These are phyloP conservation scores for Melanchra persicariae DNA, from an alignment of 2,888 invertebrate species.

Conservation along the genomic window DNA sequence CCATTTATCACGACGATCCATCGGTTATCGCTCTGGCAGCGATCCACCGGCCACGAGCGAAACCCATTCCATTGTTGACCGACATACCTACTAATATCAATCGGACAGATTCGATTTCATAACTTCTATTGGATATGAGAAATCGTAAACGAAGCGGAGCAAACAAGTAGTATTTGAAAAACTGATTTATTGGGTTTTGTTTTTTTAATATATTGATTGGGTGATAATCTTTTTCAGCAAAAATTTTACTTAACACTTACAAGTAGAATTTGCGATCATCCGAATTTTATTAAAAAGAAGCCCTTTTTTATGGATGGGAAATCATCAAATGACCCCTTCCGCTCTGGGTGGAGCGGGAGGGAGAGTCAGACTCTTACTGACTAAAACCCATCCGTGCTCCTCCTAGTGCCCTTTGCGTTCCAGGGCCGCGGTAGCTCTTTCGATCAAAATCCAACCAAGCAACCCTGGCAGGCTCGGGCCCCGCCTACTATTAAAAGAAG, in stretches of 20 bases:
- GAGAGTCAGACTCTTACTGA: too few relatives aligned
- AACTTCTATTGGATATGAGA: conserved; percentile 23
- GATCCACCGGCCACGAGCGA: conserved; percentile 63
- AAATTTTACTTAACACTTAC: too few relatives aligned
- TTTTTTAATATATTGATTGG: background rate
- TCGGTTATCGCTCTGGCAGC: conserved; percentile 74
- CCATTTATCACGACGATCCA: conserved; percentile 75
- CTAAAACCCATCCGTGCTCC: too few relatives aligned
- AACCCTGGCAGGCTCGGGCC: too few relatives aligned
- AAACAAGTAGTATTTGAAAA: conserved; percentile 24
- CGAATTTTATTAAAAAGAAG: background rate
- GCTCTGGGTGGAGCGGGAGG: too few relatives aligned
- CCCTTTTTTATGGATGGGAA: too few relatives aligned
- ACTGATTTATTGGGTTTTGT: background rate
- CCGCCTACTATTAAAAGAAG: too few relatives aligned
- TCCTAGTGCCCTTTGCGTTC: too few relatives aligned
- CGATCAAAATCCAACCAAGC: too few relatives aligned
- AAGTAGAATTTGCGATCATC: too few relatives aligned
- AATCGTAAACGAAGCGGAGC: background rate
- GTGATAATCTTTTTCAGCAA: background rate
- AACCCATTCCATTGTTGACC: conserved; percentile 63
- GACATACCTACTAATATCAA: conserved; percentile 34
- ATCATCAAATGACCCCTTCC: too few relatives aligned
- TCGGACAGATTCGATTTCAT: conserved; percentile 40
- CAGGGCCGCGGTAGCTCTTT: too few relatives aligned